Percentiles rank a stretch among this genome's conserved stretches.
These are phyloP conservation scores for Pterois miles DNA, from an alignment of 2,797 vertebrate species.

Conservation along the genomic window DNA sequence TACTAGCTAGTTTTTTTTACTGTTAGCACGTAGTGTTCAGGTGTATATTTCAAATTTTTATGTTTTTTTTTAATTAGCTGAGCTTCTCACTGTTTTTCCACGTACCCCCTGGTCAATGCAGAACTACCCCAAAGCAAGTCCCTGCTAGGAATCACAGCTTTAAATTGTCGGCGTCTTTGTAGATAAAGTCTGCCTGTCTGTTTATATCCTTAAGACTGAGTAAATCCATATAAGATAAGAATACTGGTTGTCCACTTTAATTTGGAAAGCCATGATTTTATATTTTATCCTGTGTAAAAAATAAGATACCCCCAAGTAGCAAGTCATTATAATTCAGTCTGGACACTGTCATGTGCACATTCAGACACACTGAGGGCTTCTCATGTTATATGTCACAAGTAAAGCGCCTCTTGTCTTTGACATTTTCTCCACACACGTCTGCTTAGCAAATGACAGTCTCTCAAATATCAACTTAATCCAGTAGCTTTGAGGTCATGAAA, in stretches of 20 bases:
- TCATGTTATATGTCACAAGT: conserved; percentile 43
- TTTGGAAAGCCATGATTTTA: conserved; percentile 17
- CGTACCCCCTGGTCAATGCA: neutral
- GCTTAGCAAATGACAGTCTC: conserved; percentile 36
- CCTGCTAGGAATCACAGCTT: neutral
- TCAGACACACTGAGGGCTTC: conserved; percentile 3
- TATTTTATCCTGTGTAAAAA: neutral
- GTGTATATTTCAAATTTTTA: neutral
- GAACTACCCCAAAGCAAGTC: neutral
- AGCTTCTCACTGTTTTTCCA: conserved; percentile 4
- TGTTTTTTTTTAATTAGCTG: neutral
- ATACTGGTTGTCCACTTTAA: conserved; percentile 15
- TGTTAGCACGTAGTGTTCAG: too few relatives aligned
- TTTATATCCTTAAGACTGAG: conserved; percentile 23
- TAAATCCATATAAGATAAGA: conserved; percentile 7
- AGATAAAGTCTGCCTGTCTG: conserved; percentile 25
- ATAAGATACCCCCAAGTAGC: conserved; percentile 7
- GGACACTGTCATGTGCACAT: conserved; percentile 10
- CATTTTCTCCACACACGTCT: conserved; percentile 48
- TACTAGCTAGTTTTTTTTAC: too few relatives aligned
- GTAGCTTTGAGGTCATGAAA: conserved; percentile 50
- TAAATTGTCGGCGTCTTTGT: conserved; percentile 12
- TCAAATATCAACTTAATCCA: conserved; percentile 59
- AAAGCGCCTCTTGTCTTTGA: conserved; percentile 42
- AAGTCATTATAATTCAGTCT: conserved; percentile 15